These are phyloP conservation scores for Xiphorhynchus erythropygius DNA, from an alignment of 2,797 vertebrate genomes.

Conservation along the genomic window DNA sequence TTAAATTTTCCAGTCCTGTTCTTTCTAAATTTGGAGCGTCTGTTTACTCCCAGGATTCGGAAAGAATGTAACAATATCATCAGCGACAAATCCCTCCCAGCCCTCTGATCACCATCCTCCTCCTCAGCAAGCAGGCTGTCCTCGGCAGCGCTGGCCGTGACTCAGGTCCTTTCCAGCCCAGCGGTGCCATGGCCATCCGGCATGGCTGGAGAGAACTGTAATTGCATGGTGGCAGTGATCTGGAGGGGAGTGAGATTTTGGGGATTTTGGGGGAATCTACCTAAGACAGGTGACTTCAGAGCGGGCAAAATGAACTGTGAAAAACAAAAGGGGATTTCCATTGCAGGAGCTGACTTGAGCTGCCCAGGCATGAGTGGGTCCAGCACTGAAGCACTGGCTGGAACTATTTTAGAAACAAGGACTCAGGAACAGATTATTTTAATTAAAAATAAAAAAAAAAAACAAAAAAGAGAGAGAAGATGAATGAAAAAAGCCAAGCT, in stretches of 20 bases:
- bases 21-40: slow-evolving; percentile 73
- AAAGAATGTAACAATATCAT: slow-evolving; percentile 72
- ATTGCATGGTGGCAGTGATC: accelerated
- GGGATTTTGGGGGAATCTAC: not conserved
- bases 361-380: not conserved
- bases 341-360: not conserved
- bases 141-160: not conserved
- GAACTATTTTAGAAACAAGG: not conserved
- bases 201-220: not conserved
- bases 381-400: not conserved
- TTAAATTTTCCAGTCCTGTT: slow-evolving; percentile 73
- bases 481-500: not conserved
- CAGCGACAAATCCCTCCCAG: slow-evolving; percentile 54
- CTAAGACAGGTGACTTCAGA: not conserved
- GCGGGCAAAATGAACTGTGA: not conserved
- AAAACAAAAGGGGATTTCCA: slow-evolving; percentile 28
- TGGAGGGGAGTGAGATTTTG: not conserved
- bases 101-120: not conserved
- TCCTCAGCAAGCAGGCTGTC: not conserved
- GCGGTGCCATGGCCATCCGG: accelerated
- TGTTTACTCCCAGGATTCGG: slow-evolving; percentile 74
- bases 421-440: not conserved
- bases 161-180: not conserved
- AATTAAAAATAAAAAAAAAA: not conserved
- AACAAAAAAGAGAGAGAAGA: not conserved